A percentile compares a stretch with the other conserved stretches of the same genome.
These are phyloP conservation scores for Sebastes kiyomatsui DNA, from an alignment of 2,797 vertebrate species.

Conservation along the genomic window DNA sequence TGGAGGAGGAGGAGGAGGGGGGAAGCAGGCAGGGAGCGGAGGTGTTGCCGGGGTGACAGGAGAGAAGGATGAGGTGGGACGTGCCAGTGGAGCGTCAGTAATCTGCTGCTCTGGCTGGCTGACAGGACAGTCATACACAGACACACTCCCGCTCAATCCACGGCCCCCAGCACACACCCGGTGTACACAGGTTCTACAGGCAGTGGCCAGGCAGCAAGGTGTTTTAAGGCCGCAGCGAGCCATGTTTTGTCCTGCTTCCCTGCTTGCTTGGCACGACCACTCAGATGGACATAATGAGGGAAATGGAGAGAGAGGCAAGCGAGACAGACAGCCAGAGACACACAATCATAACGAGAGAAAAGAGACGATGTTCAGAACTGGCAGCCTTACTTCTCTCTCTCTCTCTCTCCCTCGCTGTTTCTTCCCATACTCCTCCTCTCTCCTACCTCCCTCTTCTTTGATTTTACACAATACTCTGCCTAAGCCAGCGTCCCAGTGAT, in stretches of 20 bases:
- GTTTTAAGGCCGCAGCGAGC: constrained; percentile 31
- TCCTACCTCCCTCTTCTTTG: constrained; percentile 44
- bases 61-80: constrained; percentile 68
- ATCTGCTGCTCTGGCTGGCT: constrained; percentile 65
- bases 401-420: constrained; percentile 41
- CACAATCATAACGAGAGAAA: constrained; percentile 61
- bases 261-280: constrained; percentile 35
- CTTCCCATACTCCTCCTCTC: constrained; percentile 60
- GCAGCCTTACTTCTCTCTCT: constrained; percentile 53
- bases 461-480: constrained; percentile 41
- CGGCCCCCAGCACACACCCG: constrained; percentile 29
- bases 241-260: constrained; percentile 34
- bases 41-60: constrained; percentile 70
- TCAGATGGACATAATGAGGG: constrained; percentile 67
- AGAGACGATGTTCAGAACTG: constrained; percentile 66
- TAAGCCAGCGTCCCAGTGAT: constrained; percentile 53
- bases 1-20: constrained; percentile 37
- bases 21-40: constrained; percentile 60
- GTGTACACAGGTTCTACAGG: constrained; percentile 32
- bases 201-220: constrained; percentile 36
- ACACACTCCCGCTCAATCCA: neutral
- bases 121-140: constrained; percentile 42
- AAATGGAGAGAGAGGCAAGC: constrained; percentile 38
- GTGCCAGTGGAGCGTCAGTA: constrained; percentile 67
- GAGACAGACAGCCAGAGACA: constrained; percentile 67